Evolutionary conservation across 1,140 invertebrate species (phyloP).

Genomic region (Magallana gigas): DNA sequence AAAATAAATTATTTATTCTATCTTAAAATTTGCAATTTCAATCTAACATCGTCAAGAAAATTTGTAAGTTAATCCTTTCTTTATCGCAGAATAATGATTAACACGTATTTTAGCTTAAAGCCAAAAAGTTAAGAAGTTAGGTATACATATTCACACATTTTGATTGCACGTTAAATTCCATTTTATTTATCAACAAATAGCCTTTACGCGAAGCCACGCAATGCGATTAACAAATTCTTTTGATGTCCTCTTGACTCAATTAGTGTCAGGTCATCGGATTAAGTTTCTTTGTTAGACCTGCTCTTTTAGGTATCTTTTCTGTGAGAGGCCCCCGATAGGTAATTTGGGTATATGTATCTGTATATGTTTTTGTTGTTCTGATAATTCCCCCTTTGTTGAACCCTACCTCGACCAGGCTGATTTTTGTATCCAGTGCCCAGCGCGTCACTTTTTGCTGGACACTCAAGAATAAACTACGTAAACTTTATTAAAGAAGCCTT

Average conservation of each 20-base stretch:
- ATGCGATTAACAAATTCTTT: neutral
- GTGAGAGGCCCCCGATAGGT: too few species aligned
- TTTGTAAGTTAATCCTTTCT: neutral
- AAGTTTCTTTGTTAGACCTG: neutral
- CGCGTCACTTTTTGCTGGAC: constrained; percentile 7
- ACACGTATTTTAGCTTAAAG: neutral
- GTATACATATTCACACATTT: constrained; percentile 16
- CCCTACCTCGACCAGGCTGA: neutral
- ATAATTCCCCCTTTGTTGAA: too few species aligned
- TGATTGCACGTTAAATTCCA: neutral
- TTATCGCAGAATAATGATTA: neutral
- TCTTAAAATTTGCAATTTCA: neutral
- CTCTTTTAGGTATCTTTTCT: too few species aligned
- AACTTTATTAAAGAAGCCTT: neutral
- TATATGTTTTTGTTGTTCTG: too few species aligned
- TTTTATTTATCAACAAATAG: neutral
- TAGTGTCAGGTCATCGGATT: neutral
- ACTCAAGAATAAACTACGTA: neutral
- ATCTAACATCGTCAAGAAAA: neutral
- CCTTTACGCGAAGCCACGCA: neutral
- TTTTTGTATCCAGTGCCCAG: neutral
- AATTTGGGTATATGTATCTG: too few species aligned
- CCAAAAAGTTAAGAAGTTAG: neutral
- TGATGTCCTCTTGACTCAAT: neutral
- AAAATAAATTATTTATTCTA: neutral